Percentiles rank a stretch among this genome's conserved stretches.
phyloP scores from a whole-genome alignment of 2,113 vertebrate genomes.

The Sterrhoptilus dennistouni region DNA sequence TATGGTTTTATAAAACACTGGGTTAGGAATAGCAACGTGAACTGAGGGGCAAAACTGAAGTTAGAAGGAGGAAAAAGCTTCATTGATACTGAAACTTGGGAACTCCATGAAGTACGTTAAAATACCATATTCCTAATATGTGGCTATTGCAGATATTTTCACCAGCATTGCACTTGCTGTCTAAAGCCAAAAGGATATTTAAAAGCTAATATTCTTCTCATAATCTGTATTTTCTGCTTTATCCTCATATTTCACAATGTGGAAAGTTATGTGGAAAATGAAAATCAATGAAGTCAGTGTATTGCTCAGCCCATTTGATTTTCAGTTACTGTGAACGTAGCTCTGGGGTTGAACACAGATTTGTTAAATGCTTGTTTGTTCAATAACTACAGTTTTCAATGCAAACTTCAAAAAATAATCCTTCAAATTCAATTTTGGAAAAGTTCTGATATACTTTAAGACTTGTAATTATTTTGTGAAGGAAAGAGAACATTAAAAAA shows the following conservation, averaged over 20 bases:
- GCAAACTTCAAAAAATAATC: neutral
- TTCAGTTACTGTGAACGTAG: neutral
- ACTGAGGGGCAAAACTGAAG: neutral
- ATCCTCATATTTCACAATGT: neutral
- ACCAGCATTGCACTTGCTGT: neutral
- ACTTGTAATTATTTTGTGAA: neutral
- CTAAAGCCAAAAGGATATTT: neutral
- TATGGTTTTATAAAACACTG: neutral
- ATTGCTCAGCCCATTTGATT: slow-evolving; percentile 10
- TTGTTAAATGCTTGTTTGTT: neutral
- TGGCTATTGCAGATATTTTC: neutral
- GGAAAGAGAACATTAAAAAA: neutral
- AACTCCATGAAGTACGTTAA: neutral
- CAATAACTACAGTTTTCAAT: neutral
- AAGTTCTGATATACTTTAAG: neutral
- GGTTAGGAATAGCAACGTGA: neutral
- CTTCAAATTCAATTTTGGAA: neutral
- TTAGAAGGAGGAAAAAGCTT: neutral
- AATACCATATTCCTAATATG: neutral
- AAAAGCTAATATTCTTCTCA: neutral
- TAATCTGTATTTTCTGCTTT: neutral
- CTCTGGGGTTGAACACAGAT: neutral
- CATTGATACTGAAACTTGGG: neutral
- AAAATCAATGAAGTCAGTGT: neutral
- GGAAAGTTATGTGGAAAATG: neutral